phyloP scores from a whole-genome alignment of 64 coral and sea anemone genomes.

The Montipora foliosa region DNA sequence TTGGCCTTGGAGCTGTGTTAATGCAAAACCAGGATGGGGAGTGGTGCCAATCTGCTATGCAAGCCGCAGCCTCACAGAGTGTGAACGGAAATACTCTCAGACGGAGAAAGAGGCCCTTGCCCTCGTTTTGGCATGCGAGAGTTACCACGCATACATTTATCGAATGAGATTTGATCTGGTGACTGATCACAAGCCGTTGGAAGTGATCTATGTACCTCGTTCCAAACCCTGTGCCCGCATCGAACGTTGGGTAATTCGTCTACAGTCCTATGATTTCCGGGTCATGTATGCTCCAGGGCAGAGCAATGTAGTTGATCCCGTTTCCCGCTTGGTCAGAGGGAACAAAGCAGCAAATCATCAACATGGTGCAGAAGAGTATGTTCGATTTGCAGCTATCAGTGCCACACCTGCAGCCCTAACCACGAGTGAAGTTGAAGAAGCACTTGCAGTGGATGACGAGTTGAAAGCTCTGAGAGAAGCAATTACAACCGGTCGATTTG shows the following conservation, averaged over 20 bases:
- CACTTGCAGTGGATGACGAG: slow-evolving; percentile 31
- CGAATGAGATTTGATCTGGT: slow-evolving; percentile 35
- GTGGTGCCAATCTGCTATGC: neutral
- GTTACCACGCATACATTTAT: slow-evolving; percentile 62
- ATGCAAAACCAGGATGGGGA: neutral
- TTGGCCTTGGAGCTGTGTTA: slow-evolving; percentile 19
- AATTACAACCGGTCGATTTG: neutral
- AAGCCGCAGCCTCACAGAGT: slow-evolving; percentile 25
- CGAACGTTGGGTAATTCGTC: slow-evolving; percentile 47
- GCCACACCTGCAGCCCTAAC: slow-evolving; percentile 49
- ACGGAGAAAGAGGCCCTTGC: neutral
- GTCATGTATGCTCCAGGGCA: slow-evolving; percentile 25
- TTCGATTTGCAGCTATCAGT: slow-evolving; percentile 32
- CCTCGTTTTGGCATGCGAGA: slow-evolving; percentile 1
- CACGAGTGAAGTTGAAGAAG: slow-evolving; percentile 35
- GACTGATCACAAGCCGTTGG: slow-evolving; percentile 72
- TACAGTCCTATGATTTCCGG: slow-evolving; percentile 43
- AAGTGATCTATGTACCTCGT: neutral
- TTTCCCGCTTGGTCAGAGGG: neutral
- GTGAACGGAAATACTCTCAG: neutral
- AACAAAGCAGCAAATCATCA: neutral
- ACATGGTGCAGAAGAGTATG: slow-evolving; percentile 28
- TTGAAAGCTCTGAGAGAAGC: slow-evolving; percentile 26
- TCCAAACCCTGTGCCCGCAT: slow-evolving; percentile 15
- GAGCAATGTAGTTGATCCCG: slow-evolving; percentile 10